Evolutionary conservation across 2,797 vertebrate species (phyloP).

Genomic region (Adelosebastes latens): DNA sequence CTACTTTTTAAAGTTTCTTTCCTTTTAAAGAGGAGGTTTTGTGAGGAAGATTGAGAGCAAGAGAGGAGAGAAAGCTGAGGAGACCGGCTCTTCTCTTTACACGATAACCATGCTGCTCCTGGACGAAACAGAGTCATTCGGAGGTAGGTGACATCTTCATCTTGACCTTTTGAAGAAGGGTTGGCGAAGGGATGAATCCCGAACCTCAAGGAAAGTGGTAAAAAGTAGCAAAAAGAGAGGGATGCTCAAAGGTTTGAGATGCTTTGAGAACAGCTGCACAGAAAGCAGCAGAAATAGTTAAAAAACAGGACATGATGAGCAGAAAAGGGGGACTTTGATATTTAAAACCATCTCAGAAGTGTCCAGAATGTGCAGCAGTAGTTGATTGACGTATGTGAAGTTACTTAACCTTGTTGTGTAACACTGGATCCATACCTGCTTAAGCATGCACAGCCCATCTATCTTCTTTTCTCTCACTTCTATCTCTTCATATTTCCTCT

Average conservation of each 20-base stretch:
- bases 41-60: constrained; percentile 4
- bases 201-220: not conserved
- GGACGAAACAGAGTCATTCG: constrained; percentile 74
- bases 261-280: not conserved
- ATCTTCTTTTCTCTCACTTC: not conserved
- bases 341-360: not conserved
- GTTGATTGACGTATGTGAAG: constrained; percentile 17
- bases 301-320: not conserved
- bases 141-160: constrained; percentile 66
- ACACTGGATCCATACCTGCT: constrained; percentile 41
- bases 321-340: not conserved
- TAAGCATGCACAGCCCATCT: not conserved
- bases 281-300: not conserved
- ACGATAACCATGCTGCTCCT: constrained; percentile 74
- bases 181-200: not conserved
- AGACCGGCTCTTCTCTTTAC: constrained; percentile 26
- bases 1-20: not conserved
- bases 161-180: not conserved
- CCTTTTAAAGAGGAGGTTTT: not conserved
- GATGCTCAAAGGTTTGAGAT: not conserved
- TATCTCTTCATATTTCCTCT: not conserved
- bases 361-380: not conserved
- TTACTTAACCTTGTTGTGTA: constrained; percentile 79
- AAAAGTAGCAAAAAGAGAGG: not conserved
- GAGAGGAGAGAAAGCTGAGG: constrained; percentile 15